Base-by-base conservation (phyloP, 2,113 vertebrate genomes). In the Noturus placidus region DNA sequence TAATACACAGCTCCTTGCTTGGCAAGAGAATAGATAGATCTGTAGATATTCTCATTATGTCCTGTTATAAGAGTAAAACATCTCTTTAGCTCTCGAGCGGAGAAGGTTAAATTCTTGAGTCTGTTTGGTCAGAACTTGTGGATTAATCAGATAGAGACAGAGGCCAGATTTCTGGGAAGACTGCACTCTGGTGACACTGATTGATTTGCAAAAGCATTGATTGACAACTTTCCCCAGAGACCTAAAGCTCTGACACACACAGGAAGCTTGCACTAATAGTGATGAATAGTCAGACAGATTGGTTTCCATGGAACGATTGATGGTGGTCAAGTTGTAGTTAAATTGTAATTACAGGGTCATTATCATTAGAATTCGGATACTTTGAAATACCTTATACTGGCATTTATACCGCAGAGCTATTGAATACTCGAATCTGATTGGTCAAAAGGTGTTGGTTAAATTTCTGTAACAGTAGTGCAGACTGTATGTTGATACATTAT, bases 161-260 rank as follows among this genome's bases (percentile, higher is more conserved):
- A 86, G 70, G 84, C 85, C 87, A 74, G 67, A 59, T 50, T 54
- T 74, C 87, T 86, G 72, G 70, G 11, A 76, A 70, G 63, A 88
- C n/a, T 56, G 84, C 42, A 83, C 65, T 82, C 54, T 83, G 61
- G 54, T 81, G 82, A 81, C 82, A 57, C 30, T 35, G 54, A 57
- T 35, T 57, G 54, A 63, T 87, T 74, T 90, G 87, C 79, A 35
- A 50, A 56, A 74, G 38, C 82, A 86, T 80, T 80, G 89, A 90
- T 42, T 86, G 89, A 88, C 81, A 86, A 35, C 85, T 52, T 19
- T 87, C 79, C 72, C 70, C 61, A 61, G 78, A 35, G 72, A 61
- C 83, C 82, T 54, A n/a, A 13, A 57, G 33, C 27, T 76, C 78
- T 87, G 89, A 87, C 89, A 79, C 78, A 59, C 42, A 72, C 89